A percentile compares a stretch with the other conserved stretches of the same genome.
Evolutionary conservation across 53 echinoderm and acorn worm genomes (phyloP).

Genomic region (Echinometra lucunter): DNA sequence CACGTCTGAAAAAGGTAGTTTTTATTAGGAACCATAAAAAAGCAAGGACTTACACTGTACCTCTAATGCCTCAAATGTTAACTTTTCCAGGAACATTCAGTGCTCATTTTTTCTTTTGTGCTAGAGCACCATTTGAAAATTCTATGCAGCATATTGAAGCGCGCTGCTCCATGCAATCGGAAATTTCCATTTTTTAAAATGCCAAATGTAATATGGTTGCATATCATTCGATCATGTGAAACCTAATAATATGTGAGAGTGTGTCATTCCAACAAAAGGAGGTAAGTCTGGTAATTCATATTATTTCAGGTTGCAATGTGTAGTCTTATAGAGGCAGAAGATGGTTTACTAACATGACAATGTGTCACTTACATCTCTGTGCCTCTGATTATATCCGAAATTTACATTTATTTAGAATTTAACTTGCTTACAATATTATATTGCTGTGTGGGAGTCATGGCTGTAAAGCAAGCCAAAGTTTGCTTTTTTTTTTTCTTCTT

Average conservation of each 20-base stretch:
- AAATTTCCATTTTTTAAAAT: background rate
- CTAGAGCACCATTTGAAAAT: background rate
- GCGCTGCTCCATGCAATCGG: background rate
- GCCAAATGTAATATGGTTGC: background rate
- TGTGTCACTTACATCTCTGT: background rate
- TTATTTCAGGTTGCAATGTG: background rate
- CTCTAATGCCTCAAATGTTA: conserved; percentile 39
- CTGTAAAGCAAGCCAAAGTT: background rate
- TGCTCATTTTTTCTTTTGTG: conserved; percentile 39
- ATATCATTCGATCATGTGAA: background rate
- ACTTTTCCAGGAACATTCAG: conserved; percentile 48
- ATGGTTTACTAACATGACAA: background rate
- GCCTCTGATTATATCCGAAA: background rate
- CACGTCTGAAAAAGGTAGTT: conserved; percentile 47
- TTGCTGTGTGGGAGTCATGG: background rate
- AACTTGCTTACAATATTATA: background rate
- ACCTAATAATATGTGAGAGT: background rate
- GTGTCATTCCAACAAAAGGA: background rate
- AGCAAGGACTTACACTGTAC: conserved; percentile 11
- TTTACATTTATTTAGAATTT: background rate
- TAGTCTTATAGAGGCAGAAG: background rate
- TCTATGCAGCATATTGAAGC: background rate
- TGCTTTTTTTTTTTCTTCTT: background rate
- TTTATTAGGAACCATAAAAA: background rate
- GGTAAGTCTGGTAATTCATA: background rate